phyloP scores from a whole-genome alignment of 2,113 vertebrate species.

The Mesitornis unicolor region DNA sequence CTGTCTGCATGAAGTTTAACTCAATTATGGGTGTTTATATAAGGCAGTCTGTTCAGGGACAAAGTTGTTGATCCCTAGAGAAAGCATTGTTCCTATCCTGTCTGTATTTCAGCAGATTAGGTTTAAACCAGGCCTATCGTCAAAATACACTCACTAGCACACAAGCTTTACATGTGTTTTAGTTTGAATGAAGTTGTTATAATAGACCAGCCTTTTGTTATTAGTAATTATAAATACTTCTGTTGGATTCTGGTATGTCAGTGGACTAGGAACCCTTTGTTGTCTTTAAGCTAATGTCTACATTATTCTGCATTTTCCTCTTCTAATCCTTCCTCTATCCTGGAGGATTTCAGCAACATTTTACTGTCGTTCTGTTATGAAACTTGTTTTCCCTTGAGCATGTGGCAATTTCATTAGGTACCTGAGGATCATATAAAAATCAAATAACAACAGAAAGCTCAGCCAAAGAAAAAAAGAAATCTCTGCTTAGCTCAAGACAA shows the following conservation, averaged over 20 bases:
- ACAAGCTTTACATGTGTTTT: slow-evolving; percentile 24
- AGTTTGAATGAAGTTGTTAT: not conserved
- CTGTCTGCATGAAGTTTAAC: slow-evolving; percentile 57
- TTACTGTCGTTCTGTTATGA: slow-evolving; percentile 26
- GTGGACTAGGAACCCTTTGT: not conserved
- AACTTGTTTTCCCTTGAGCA: slow-evolving; percentile 39
- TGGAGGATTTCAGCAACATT: slow-evolving; percentile 18
- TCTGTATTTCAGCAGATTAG: slow-evolving; percentile 52
- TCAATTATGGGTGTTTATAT: slow-evolving; percentile 59
- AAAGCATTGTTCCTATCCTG: slow-evolving; percentile 49
- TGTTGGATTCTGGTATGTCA: not conserved
- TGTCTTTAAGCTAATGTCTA: slow-evolving; percentile 10
- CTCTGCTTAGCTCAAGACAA: slow-evolving; percentile 17
- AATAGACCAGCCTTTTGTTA: slow-evolving; percentile 36
- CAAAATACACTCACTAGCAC: slow-evolving; percentile 12
- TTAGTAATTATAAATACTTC: slow-evolving; percentile 33
- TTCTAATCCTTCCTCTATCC: slow-evolving; percentile 15
- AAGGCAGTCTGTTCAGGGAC: slow-evolving; percentile 50
- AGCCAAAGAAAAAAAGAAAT: not conserved
- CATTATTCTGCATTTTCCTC: slow-evolving; percentile 12
- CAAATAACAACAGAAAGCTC: slow-evolving; percentile 11
- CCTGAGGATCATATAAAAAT: slow-evolving; percentile 19
- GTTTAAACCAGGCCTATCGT: slow-evolving; percentile 53
- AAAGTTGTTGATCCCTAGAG: slow-evolving; percentile 57
- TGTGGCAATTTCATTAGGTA: slow-evolving; percentile 40